These are phyloP conservation scores for Congeria kusceri DNA, from an alignment of 2,888 invertebrate species.

Conservation along the genomic window DNA sequence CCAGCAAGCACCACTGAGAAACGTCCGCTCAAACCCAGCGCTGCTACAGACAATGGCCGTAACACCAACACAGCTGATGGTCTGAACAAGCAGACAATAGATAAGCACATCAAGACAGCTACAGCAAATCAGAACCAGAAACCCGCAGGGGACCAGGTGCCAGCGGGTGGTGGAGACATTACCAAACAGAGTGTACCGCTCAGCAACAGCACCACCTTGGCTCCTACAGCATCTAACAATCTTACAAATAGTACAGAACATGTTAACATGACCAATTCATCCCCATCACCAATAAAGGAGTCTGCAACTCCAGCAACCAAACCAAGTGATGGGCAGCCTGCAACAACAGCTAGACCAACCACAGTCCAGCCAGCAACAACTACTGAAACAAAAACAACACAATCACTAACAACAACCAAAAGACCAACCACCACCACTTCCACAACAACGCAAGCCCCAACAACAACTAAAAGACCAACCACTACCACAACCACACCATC, in stretches of 20 bases:
- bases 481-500: slow-evolving; percentile 43
- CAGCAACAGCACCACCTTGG: neutral
- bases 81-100: neutral
- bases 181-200: neutral
- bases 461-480: slow-evolving; percentile 32
- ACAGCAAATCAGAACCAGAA: neutral
- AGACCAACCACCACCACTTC: slow-evolving; percentile 40
- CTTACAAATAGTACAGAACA: slow-evolving; percentile 6
- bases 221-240: neutral
- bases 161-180: neutral
- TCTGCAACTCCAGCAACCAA: slow-evolving; percentile 17
- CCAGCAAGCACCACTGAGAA: neutral
- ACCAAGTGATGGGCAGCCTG: neutral
- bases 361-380: slow-evolving; percentile 28
- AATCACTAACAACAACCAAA: slow-evolving; percentile 38
- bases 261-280: neutral
- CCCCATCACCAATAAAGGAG: slow-evolving; percentile 16
- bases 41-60: slow-evolving; percentile 39
- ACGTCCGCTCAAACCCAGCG: slow-evolving; percentile 23
- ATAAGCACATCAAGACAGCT: neutral
- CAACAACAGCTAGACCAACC: slow-evolving; percentile 27
- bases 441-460: slow-evolving; percentile 32
- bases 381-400: slow-evolving; percentile 31
- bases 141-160: neutral
- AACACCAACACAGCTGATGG: slow-evolving; percentile 42